Percentiles rank a stretch among this genome's conserved stretches.
Conservation (phyloP, 2,113 vertebrate species). For the Rana temporaria region DNA sequence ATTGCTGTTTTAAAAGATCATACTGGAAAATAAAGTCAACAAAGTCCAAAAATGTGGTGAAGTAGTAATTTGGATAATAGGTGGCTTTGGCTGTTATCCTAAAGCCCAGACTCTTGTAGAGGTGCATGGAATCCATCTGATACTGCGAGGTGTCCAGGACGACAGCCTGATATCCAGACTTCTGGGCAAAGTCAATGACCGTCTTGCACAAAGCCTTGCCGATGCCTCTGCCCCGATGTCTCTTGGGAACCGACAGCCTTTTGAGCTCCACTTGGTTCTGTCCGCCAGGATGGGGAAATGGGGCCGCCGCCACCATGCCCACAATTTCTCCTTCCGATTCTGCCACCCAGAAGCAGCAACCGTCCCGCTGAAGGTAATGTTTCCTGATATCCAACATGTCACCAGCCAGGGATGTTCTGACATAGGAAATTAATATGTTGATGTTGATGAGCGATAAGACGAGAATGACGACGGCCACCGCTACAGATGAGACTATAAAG, state of each 20-base stretch:
- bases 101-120: constrained; percentile 67
- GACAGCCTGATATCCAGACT: constrained; percentile 29
- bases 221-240: constrained; percentile 57
- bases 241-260: constrained; percentile 63
- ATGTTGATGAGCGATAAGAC: not conserved
- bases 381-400: constrained; percentile 51
- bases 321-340: constrained; percentile 44
- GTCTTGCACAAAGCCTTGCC: constrained; percentile 57
- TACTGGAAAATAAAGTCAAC: constrained; percentile 48
- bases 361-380: constrained; percentile 41
- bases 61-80: not conserved
- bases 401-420: not conserved
- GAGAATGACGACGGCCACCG: accelerated
- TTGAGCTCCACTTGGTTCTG: constrained; percentile 60
- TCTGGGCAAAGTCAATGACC: constrained; percentile 62
- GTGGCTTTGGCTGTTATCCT: accelerated
- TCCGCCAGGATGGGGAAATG: accelerated
- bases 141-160: constrained; percentile 60
- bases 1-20: not conserved
- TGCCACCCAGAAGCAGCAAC: constrained; percentile 63
- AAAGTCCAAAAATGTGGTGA: constrained; percentile 28
- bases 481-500: constrained; percentile 47
- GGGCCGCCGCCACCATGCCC: constrained; percentile 57
- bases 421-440: not conserved
- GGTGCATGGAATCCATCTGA: constrained; percentile 55